Conservation (phyloP, 2,797 vertebrate species). For the Megaceryle alcyon region DNA sequence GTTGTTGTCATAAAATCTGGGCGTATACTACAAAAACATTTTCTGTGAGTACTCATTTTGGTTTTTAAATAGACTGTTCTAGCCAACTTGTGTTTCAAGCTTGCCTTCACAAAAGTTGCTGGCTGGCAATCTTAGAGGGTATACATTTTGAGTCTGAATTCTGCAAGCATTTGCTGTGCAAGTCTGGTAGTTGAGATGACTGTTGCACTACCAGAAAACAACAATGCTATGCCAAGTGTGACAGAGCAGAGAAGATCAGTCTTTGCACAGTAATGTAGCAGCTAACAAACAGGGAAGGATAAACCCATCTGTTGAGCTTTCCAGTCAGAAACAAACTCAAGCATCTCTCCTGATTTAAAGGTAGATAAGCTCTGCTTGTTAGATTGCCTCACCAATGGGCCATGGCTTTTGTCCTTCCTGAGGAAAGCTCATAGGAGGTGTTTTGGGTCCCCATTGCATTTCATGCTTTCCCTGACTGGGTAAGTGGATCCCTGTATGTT, state of each 20-base stretch:
- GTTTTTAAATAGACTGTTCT: constrained; percentile 21
- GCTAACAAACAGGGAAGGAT: not conserved
- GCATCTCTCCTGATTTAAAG: not conserved
- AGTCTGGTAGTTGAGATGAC: not conserved
- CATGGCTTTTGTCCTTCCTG: not conserved
- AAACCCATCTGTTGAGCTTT: not conserved
- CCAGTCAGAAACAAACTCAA: not conserved
- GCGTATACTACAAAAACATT: constrained; percentile 45
- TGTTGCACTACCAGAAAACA: not conserved
- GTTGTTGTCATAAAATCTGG: constrained; percentile 53
- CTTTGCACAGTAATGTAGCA: not conserved
- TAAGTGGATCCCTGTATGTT: not conserved
- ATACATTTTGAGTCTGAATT: not conserved
- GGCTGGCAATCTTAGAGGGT: not conserved
- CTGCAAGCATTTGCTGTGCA: not conserved
- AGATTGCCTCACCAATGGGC: rapidly evolving
- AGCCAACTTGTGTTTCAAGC: not conserved
- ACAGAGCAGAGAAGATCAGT: not conserved
- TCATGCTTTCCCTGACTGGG: not conserved
- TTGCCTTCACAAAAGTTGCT: not conserved
- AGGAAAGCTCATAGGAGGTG: not conserved
- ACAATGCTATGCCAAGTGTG: not conserved
- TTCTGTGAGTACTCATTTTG: constrained; percentile 48
- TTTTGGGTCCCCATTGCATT: rapidly evolving
- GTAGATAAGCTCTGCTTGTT: not conserved